Percentiles rank a stretch among this genome's conserved stretches.
These are phyloP conservation scores for Bactericera cockerelli DNA, from an alignment of 1,140 invertebrate genomes.

Conservation along the genomic window DNA sequence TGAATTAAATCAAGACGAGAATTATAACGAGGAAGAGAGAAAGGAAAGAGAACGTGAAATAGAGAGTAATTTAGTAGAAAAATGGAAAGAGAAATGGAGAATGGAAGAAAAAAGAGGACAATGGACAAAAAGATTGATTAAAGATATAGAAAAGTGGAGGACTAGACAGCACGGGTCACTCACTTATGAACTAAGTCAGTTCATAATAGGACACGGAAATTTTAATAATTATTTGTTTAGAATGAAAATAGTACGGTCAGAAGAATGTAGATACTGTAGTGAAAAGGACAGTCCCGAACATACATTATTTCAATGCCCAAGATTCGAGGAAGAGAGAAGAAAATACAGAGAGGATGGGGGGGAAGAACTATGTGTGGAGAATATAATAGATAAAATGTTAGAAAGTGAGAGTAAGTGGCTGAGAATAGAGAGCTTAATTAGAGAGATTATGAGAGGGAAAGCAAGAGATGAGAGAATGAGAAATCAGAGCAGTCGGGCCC, in stretches of 20 bases:
- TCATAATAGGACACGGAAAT: constrained; percentile 27
- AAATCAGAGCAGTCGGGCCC: too few species aligned
- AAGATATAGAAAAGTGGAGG: constrained; percentile 13
- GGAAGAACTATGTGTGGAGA: background rate
- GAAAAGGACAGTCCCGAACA: constrained; percentile 22
- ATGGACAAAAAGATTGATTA: constrained; percentile 19
- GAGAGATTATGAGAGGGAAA: background rate
- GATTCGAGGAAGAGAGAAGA: background rate
- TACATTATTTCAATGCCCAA: constrained; percentile 21
- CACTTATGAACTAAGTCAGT: constrained; percentile 21
- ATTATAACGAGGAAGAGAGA: too few species aligned
- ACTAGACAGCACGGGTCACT: constrained; percentile 18
- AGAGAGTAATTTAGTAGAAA: too few species aligned
- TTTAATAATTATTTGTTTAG: constrained; percentile 23
- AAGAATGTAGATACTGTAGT: constrained; percentile 18
- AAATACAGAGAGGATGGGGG: background rate
- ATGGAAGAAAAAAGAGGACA: constrained; percentile 6
- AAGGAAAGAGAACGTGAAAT: too few species aligned
- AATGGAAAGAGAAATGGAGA: constrained; percentile 13
- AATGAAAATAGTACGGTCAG: constrained; percentile 17
- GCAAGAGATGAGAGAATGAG: background rate
- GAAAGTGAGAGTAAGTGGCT: background rate
- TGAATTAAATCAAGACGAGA: background rate
- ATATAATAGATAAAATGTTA: background rate
- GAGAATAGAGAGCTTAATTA: background rate